Evolutionary conservation across 2,797 vertebrate species (phyloP).

Genomic region (Parambassis ranga): DNA sequence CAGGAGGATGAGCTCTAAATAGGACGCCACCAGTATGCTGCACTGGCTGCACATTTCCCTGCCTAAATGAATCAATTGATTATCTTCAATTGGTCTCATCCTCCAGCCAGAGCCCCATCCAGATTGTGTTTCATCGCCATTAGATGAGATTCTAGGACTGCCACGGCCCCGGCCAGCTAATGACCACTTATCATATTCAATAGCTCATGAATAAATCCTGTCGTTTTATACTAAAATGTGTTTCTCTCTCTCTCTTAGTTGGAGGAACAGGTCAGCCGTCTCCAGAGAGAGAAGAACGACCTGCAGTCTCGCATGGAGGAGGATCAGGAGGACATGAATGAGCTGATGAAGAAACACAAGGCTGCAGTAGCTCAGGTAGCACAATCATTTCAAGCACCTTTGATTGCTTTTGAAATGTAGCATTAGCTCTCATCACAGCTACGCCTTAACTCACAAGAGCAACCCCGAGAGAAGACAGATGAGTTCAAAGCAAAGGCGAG

Average conservation of each 20-base stretch:
- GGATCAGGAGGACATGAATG: conserved; percentile 98
- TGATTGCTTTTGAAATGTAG: not conserved
- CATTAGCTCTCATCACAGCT: no score
- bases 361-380: conserved; percentile 92
- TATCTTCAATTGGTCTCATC: conserved; percentile 75
- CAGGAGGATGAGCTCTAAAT: conserved; percentile 61
- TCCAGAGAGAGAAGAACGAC: conserved; percentile 97
- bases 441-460: no score
- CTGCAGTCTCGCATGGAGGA: conserved; percentile 95
- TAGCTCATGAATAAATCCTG: conserved; percentile 70
- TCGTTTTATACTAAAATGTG: conserved; percentile 45
- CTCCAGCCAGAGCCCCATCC: conserved; percentile 63
- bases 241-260: conserved; percentile 76
- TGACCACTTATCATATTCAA: conserved; percentile 74
- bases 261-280: conserved; percentile 95
- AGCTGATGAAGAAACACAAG: conserved; percentile 99
- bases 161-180: conserved; percentile 57
- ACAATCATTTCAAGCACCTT: not conserved
- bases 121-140: conserved; percentile 66
- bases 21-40: conserved; percentile 68
- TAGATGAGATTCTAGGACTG: conserved; percentile 68
- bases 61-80: conserved; percentile 79
- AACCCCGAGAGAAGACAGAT: no score
- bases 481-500: no score
- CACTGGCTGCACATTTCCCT: conserved; percentile 58